Conservation (phyloP, 2,113 vertebrate genomes). For the Aegotheles bennettii region DNA sequence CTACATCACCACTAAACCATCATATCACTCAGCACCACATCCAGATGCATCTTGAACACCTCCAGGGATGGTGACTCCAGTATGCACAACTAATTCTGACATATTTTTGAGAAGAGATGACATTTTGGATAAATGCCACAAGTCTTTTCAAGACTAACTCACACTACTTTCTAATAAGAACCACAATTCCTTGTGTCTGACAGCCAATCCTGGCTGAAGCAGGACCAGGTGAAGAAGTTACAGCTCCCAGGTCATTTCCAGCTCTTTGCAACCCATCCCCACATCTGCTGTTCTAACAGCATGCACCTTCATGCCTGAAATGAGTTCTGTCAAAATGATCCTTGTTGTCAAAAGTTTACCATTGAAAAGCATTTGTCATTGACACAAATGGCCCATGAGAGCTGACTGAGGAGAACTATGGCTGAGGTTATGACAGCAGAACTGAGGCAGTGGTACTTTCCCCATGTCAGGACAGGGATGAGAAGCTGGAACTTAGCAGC, state of each 20-base stretch:
- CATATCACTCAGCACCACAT: too few relatives aligned
- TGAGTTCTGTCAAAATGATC: not conserved
- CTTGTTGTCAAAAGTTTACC: not conserved
- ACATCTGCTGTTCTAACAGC: not conserved
- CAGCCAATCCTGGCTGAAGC: not conserved
- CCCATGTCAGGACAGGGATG: accelerated
- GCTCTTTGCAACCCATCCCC: not conserved
- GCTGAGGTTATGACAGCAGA: not conserved
- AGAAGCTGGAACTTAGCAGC: not conserved
- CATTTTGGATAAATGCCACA: not conserved
- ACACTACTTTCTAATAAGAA: not conserved
- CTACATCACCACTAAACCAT: too few relatives aligned
- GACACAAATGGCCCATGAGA: not conserved
- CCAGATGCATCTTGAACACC: too few relatives aligned
- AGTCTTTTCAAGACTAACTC: not conserved
- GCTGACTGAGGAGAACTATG: not conserved
- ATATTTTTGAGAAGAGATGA: not conserved
- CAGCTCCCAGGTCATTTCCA: not conserved
- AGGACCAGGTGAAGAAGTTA: not conserved
- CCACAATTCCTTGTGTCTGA: not conserved
- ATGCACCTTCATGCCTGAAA: not conserved
- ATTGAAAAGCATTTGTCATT: not conserved
- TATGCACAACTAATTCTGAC: not conserved
- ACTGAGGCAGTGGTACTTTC: not conserved
- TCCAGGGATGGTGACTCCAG: too few relatives aligned